Evolutionary conservation across 1,140 invertebrate species (phyloP).

Genomic region (Macrobrachium rosenbergii): DNA sequence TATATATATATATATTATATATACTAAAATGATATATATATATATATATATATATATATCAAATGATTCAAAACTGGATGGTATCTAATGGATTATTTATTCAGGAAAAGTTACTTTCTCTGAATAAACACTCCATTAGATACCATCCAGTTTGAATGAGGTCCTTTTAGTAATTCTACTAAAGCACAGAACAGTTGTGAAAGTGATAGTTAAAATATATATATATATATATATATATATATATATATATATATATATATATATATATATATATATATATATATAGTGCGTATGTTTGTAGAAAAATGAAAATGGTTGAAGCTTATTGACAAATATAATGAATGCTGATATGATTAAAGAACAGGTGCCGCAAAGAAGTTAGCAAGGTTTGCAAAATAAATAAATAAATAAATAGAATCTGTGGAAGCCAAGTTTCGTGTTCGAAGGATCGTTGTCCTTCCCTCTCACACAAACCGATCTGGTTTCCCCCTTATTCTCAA

Average conservation of each 20-base stretch:
- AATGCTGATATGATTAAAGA: background rate
- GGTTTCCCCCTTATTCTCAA: no score
- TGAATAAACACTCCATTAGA: no score
- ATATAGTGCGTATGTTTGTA: background rate
- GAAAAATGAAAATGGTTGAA: background rate
- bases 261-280: conserved; percentile 15
- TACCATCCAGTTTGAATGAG: no score
- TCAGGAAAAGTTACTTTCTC: no score
- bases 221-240: background rate
- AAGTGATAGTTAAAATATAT: no score
- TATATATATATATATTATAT: conserved; percentile 6
- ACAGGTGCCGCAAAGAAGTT: background rate
- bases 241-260: background rate
- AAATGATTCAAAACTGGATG: no score
- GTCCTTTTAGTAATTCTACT: no score
- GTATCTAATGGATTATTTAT: no score
- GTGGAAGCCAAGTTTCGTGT: background rate
- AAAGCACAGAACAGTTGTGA: no score
- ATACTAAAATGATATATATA: background rate
- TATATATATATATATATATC: conserved; percentile 22
- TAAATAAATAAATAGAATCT: background rate
- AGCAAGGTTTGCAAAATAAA: background rate
- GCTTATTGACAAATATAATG: background rate
- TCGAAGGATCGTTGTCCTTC: no score
- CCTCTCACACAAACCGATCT: no score